Percentiles rank a stretch among this genome's conserved stretches.
Evolutionary conservation across 2,113 vertebrate species (phyloP).

Genomic region (Antennarius striatus): DNA sequence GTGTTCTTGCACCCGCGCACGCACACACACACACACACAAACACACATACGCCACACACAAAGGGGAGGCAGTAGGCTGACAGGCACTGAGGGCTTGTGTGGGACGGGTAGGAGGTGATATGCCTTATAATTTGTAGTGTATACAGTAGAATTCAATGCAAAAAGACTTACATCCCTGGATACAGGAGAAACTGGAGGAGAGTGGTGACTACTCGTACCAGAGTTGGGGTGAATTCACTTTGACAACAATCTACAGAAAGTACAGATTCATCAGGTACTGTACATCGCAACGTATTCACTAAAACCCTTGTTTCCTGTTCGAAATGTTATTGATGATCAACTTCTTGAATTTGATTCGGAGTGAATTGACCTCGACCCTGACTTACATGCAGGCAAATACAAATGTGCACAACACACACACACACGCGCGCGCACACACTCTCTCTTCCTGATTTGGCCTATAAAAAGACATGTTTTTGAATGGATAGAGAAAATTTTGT

Average conservation of each 20-base stretch:
- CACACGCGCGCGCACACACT: slow-evolving; percentile 28
- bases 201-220: slow-evolving; percentile 66
- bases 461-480: slow-evolving; percentile 72
- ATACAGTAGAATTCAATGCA: slow-evolving; percentile 79
- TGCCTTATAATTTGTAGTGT: slow-evolving; percentile 79
- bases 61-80: slow-evolving; percentile 81
- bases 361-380: slow-evolving; percentile 76
- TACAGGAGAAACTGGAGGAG: slow-evolving; percentile 80
- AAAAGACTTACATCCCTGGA: slow-evolving; percentile 70
- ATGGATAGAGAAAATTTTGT: slow-evolving; percentile 62
- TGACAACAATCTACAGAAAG: slow-evolving; percentile 27
- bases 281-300: slow-evolving; percentile 32
- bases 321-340: slow-evolving; percentile 35
- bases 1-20: slow-evolving; percentile 63
- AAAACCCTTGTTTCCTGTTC: slow-evolving; percentile 48
- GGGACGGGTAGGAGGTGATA: slow-evolving; percentile 74
- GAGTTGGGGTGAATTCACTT: slow-evolving; percentile 69
- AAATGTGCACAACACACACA: slow-evolving; percentile 50
- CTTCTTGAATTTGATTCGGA: slow-evolving; percentile 40
- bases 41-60: slow-evolving; percentile 77
- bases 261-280: slow-evolving; percentile 31
- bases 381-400: slow-evolving; percentile 70
- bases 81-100: slow-evolving; percentile 79
- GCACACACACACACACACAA: slow-evolving; percentile 1
- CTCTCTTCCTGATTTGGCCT: slow-evolving; percentile 78